Conservation (phyloP, 30 jellyfish, hydroid and myxozoan genomes). For the Turritopsis rubra region DNA sequence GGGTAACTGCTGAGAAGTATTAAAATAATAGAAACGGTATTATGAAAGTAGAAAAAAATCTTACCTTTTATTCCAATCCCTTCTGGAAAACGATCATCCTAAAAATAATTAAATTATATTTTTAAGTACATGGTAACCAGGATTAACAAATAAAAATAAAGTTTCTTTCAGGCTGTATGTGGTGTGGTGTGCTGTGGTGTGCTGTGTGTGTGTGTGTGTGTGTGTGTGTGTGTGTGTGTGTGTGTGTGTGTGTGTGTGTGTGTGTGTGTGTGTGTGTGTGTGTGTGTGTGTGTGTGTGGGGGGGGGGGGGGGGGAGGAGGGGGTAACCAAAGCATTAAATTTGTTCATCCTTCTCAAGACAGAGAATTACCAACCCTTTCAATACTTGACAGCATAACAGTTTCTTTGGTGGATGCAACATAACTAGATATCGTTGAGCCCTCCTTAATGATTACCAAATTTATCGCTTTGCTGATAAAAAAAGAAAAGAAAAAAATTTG, state of each 20-base stretch:
- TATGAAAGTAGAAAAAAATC: neutral
- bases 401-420: slow-evolving; percentile 91
- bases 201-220: no score
- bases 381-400: slow-evolving; percentile 46
- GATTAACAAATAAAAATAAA: no score
- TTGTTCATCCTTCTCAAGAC: no score
- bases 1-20: neutral
- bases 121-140: no score
- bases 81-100: slow-evolving; percentile 92
- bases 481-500: neutral
- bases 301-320: no score
- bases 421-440: slow-evolving; percentile 83
- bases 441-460: slow-evolving; percentile 54
- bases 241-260: no score
- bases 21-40: neutral
- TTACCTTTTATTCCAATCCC: slow-evolving; percentile 85
- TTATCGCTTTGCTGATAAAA: slow-evolving; percentile 54
- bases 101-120: slow-evolving; percentile 26
- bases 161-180: no score
- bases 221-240: no score
- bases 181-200: no score
- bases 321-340: no score
- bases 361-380: slow-evolving; percentile 40
- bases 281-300: no score
- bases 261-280: no score